Evolutionary conservation across 2,113 vertebrate species (phyloP).

Genomic region (Salminus brasiliensis): DNA sequence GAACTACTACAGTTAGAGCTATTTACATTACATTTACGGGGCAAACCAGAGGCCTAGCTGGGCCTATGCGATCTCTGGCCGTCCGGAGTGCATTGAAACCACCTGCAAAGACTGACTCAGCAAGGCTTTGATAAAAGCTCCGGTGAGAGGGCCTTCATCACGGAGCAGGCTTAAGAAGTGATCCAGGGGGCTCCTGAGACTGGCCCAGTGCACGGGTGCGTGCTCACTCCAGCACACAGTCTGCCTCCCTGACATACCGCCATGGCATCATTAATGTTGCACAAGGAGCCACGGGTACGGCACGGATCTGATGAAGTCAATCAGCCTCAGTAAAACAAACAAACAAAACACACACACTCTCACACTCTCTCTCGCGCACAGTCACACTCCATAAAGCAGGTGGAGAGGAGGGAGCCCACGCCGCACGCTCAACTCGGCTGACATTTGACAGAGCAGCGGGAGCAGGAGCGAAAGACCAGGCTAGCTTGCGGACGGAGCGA

Average conservation of each 20-base stretch:
- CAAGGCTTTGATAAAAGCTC: slow-evolving; percentile 37
- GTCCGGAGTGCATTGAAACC: not conserved
- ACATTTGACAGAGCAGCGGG: slow-evolving; percentile 41
- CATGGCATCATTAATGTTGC: slow-evolving; percentile 8
- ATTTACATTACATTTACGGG: too few relatives aligned
- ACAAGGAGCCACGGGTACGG: not conserved
- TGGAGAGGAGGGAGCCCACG: not conserved
- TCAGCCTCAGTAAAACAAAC: not conserved
- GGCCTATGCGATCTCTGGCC: not conserved
- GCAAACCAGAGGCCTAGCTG: too few relatives aligned
- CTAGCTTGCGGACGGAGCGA: not conserved
- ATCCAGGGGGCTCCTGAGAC: slow-evolving; percentile 3
- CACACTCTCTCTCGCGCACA: too few relatives aligned
- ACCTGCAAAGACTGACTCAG: not conserved
- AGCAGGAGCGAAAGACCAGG: slow-evolving; percentile 23
- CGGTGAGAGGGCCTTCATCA: slow-evolving; percentile 2
- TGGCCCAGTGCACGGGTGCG: not conserved
- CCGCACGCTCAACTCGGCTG: not conserved
- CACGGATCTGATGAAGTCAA: not conserved
- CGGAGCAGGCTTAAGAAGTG: not conserved
- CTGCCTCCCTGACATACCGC: not conserved
- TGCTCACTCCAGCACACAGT: not conserved
- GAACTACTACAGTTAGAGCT: too few relatives aligned
- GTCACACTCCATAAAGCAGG: not conserved
- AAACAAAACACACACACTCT: slow-evolving; percentile 12